phyloP scores from a whole-genome alignment of 2,113 vertebrate genomes.

The Anser cygnoides region DNA sequence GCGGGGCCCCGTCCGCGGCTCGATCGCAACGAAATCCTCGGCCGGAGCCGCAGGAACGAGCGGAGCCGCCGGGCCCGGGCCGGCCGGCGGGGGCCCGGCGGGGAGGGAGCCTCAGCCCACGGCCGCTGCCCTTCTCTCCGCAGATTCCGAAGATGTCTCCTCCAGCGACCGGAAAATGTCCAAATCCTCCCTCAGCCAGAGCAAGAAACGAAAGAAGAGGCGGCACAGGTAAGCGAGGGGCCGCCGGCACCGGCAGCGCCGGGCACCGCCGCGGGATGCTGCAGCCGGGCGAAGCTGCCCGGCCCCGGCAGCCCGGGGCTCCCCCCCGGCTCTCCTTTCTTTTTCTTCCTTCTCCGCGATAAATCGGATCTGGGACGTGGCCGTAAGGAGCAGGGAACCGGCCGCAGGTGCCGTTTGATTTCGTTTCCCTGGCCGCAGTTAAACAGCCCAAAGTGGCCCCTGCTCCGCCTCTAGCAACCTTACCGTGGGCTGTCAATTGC shows the following conservation, averaged over 20 bases:
- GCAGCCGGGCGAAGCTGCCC: no score
- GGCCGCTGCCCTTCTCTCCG: conserved; percentile 36
- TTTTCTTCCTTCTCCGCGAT: neutral
- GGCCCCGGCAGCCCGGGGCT: neutral
- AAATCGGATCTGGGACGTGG: neutral
- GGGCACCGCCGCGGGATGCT: neutral
- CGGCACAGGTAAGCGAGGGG: conserved; percentile 87
- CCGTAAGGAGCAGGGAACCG: neutral
- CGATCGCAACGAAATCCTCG: conserved; percentile 60
- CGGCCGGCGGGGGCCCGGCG: neutral
- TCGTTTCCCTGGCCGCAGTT: neutral
- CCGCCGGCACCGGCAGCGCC: neutral
- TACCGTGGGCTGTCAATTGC: neutral
- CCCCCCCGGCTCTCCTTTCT: neutral
- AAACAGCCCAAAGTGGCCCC: neutral
- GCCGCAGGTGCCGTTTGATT: neutral
- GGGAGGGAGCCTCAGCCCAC: neutral
- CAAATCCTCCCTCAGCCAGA: conserved; percentile 91
- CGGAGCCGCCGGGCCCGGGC: neutral
- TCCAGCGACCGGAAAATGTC: conserved; percentile 93
- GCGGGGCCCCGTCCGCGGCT: neutral
- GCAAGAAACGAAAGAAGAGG: conserved; percentile 98
- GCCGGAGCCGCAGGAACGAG: neutral
- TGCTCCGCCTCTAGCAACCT: neutral
- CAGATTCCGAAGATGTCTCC: conserved; percentile 97